A percentile compares a stretch with the other conserved stretches of the same genome.
These are phyloP conservation scores for Zaprionus lineosus DNA, from an alignment of 2,888 invertebrate species.

Conservation along the genomic window DNA sequence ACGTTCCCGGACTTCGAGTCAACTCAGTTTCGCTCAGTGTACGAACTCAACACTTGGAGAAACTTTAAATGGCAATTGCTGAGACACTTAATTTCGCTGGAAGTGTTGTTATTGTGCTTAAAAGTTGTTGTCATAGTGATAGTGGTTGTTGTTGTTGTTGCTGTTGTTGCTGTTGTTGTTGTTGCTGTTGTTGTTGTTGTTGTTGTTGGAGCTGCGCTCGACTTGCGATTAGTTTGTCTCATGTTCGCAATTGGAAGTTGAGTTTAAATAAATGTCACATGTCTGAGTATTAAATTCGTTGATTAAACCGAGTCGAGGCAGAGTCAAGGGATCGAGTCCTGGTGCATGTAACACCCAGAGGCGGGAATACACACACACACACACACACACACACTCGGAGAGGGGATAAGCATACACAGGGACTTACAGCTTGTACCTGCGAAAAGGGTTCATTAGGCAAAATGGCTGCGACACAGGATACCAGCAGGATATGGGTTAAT, in stretches of 20 bases:
- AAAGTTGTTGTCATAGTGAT: too few species aligned
- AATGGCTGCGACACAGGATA: slow-evolving; percentile 49
- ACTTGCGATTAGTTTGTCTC: slow-evolving; percentile 44
- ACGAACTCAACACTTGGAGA: neutral
- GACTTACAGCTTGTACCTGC: slow-evolving; percentile 21
- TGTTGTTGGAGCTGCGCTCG: slow-evolving; percentile 31
- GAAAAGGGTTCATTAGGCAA: slow-evolving; percentile 70
- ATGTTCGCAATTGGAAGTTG: slow-evolving; percentile 28
- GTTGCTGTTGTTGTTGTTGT: neutral
- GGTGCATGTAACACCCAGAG: slow-evolving; percentile 7
- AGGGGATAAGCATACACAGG: neutral
- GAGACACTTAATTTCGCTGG: slow-evolving; percentile 8
- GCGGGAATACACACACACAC: neutral
- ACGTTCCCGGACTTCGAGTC: too few species aligned
- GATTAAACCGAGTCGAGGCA: slow-evolving; percentile 59
- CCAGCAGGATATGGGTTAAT: slow-evolving; percentile 70
- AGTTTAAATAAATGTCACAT: slow-evolving; percentile 75
- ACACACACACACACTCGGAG: neutral
- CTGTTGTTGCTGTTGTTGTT: neutral
- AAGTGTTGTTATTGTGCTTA: neutral
- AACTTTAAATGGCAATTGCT: slow-evolving; percentile 14
- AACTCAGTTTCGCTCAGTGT: slow-evolving; percentile 9
- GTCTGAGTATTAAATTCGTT: slow-evolving; percentile 61
- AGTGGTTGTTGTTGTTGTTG: neutral
- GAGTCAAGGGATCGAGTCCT: slow-evolving; percentile 23